Evolutionary conservation across 2,888 invertebrate species (phyloP).

Genomic region (Antitype chi): DNA sequence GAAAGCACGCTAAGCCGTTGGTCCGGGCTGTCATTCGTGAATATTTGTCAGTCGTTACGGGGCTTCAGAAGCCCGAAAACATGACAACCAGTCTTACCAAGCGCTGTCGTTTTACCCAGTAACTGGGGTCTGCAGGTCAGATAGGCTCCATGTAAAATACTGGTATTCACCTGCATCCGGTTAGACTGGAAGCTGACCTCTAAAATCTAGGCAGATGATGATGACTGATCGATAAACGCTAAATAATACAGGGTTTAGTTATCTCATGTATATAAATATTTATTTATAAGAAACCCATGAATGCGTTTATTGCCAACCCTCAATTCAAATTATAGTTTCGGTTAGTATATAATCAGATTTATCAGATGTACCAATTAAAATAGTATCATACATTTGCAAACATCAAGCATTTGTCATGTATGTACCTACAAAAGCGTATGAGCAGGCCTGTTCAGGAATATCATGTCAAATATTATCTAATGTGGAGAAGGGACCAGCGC

Average conservation of each 20-base stretch:
- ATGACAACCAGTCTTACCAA: too few relatives aligned
- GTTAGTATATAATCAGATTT: neutral
- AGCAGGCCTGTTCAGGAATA: too few relatives aligned
- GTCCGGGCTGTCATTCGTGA: too few relatives aligned
- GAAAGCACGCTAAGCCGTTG: too few relatives aligned
- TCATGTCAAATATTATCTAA: constrained; percentile 21
- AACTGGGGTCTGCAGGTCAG: too few relatives aligned
- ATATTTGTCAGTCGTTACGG: too few relatives aligned
- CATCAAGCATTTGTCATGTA: neutral
- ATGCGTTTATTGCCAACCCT: neutral
- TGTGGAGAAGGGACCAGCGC: neutral
- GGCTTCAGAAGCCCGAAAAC: too few relatives aligned
- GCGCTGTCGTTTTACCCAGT: too few relatives aligned
- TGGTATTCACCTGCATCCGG: too few relatives aligned
- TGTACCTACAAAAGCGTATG: neutral
- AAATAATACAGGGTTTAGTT: neutral
- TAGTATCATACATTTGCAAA: neutral
- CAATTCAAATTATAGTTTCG: neutral
- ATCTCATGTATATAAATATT: neutral
- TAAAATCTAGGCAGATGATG: too few relatives aligned
- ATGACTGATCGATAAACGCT: neutral
- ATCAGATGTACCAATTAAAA: neutral
- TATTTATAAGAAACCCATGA: neutral
- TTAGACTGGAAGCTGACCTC: too few relatives aligned
- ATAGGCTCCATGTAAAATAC: too few relatives aligned